Evolutionary conservation across 1,140 invertebrate species (phyloP).

Genomic region (Yoshiicerus persimilis): DNA sequence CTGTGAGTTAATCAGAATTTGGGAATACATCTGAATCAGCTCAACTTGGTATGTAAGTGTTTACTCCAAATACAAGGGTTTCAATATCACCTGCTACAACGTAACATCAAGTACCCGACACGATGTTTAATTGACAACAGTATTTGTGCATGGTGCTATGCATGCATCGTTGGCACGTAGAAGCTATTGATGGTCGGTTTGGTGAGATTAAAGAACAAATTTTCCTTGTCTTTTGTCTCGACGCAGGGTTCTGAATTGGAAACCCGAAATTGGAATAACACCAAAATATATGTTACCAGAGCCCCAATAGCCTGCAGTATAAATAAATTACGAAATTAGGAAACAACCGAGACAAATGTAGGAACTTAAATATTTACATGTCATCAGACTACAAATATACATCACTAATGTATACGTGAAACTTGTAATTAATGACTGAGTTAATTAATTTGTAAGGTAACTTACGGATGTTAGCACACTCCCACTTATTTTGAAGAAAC

Average conservation of each 20-base stretch:
- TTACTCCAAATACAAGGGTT: no score
- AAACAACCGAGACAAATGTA: no score
- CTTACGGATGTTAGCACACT: not conserved
- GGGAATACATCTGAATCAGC: not conserved
- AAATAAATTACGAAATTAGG: no score
- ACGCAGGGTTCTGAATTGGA: not conserved
- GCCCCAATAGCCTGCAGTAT: not conserved
- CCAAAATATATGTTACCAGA: not conserved
- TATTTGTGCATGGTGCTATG: not conserved
- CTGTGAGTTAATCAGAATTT: not conserved
- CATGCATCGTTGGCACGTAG: not conserved
- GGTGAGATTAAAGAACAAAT: not conserved
- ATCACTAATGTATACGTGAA: no score
- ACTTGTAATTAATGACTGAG: no score
- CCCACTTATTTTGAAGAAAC: not conserved
- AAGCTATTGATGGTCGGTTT: not conserved
- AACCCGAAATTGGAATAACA: not conserved
- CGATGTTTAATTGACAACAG: not conserved
- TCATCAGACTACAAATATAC: no score
- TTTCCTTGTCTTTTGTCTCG: not conserved
- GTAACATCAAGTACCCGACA: not conserved
- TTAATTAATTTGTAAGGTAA: not conserved
- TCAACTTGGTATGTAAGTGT: no score
- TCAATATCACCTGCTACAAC: not conserved
- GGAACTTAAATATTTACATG: no score